Conservation (phyloP, 2,797 vertebrate species). For the Staurois parvus region DNA sequence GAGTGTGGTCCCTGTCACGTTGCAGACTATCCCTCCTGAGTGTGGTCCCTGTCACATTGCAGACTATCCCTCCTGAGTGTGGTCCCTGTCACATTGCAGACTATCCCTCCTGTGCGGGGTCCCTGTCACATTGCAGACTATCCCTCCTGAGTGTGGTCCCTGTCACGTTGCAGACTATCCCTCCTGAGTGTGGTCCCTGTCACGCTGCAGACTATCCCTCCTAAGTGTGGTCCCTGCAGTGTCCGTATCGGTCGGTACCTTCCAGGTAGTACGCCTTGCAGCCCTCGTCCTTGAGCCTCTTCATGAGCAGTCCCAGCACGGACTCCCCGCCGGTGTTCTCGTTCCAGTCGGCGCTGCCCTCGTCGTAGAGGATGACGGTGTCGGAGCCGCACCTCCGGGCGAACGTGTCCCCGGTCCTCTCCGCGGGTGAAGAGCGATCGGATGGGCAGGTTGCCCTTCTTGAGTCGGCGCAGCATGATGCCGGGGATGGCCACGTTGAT, state of each 20-base stretch:
- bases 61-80: too few species aligned
- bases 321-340: constrained; percentile 90
- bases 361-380: constrained; percentile 93
- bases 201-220: neutral
- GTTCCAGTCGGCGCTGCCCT: constrained; percentile 89
- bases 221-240: neutral
- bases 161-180: too few species aligned
- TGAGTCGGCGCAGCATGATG: constrained; percentile 94
- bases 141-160: too few species aligned
- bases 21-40: too few species aligned
- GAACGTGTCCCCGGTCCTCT: constrained; percentile 91
- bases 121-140: too few species aligned
- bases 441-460: constrained; percentile 93
- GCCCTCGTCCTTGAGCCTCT: constrained; percentile 94
- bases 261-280: constrained; percentile 92
- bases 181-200: too few species aligned
- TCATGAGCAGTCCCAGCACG: constrained; percentile 91
- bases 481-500: constrained; percentile 95
- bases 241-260: constrained; percentile 75
- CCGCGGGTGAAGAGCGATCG: constrained; percentile 90
- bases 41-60: too few species aligned
- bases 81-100: too few species aligned
- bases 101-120: too few species aligned
- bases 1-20: too few species aligned
- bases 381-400: constrained; percentile 89